Evolutionary conservation across 1,140 invertebrate genomes (phyloP), one percentile per base, ranked within the genome.

Genomic region (Drosophila auraria): DNA sequence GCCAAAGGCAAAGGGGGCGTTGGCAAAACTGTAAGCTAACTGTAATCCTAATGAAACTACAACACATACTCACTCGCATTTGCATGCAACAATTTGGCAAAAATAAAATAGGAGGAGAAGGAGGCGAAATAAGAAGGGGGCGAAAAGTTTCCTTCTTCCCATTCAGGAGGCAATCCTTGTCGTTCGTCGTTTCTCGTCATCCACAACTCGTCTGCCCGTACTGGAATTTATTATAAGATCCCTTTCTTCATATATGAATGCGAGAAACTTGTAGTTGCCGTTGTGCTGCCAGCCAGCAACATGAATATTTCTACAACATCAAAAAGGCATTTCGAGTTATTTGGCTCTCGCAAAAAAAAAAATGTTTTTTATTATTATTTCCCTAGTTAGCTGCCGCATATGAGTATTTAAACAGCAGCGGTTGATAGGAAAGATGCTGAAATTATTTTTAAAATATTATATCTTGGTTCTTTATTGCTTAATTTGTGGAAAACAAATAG

Each of bases 21-120:
- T 36, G 47, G 63, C 76, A 76, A 71, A 84, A 82, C 78, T 78
- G 69, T 78, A 86, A 86, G 81, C 84, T 89, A 87, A 82, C 86
- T 90, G 87, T 87, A 91, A 90, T 90, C 89, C 89, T 91, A 91
- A 91, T 91, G 89, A 91, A 91, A 91, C 89, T 91, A 91, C 84
- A 91, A 81, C 78, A 87, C 87, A 91, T 45, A 66, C 54, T 51
- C 56, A 70, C 47, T 61, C 63, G 66, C 81, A 89, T 90, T 90
- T 83, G 78, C 89, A 91, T 91, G 82, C 84, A 91, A 91, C 89
- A 91, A 91, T 91, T 91, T 91, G 83, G 66, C 74, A 45, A 73
- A 20, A 20, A 20, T 20, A 87, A 76, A 71, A 69, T 30, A 20
- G 30, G 20, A 33, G 12, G 11, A 40, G 2, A 0, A 36, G 30